Evolutionary conservation across 1,140 invertebrate genomes (phyloP).

Genomic region (Harpegnathos saltator): DNA sequence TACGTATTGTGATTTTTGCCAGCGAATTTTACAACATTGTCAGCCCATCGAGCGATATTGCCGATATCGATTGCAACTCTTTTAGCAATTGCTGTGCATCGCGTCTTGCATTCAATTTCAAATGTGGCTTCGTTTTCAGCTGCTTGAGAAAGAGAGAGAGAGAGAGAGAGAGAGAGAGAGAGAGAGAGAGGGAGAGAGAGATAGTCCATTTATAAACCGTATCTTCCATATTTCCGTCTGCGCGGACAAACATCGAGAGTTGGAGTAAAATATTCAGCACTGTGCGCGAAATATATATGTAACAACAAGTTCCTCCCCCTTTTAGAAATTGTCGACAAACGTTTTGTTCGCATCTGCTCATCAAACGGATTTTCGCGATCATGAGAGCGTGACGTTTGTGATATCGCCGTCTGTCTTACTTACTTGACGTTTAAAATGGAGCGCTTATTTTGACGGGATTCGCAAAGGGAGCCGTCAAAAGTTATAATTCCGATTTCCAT

Average conservation of each 20-base stretch:
- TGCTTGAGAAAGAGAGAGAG: no score
- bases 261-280: background rate
- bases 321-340: background rate
- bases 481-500: constrained; percentile 8
- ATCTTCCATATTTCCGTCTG: background rate
- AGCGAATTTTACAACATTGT: background rate
- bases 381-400: background rate
- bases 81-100: background rate
- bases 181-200: no score
- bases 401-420: background rate
- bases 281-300: background rate
- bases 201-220: background rate
- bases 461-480: background rate
- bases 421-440: background rate
- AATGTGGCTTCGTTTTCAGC: background rate
- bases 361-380: background rate
- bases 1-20: background rate
- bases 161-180: no score
- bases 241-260: background rate
- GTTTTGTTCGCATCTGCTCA: background rate
- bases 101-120: background rate
- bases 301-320: background rate
- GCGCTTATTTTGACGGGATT: background rate
- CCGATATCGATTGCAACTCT: background rate
- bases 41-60: background rate